Evolutionary conservation across 2,888 invertebrate species (phyloP), one percentile per base, ranked within the genome.

Genomic region (Electrophaes corylata): DNA sequence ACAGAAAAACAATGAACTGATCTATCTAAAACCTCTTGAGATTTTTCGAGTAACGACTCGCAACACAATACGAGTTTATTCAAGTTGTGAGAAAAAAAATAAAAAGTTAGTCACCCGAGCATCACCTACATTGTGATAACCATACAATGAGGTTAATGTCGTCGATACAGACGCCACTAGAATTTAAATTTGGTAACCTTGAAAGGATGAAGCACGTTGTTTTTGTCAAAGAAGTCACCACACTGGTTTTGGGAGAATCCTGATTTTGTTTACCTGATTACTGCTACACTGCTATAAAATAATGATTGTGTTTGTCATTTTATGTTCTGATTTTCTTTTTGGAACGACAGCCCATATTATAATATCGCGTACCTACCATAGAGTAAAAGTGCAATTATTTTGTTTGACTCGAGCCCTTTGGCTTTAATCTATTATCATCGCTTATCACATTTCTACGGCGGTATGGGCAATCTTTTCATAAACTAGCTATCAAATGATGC

Each of bases 211-310:
- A 41, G 12, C 23, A 37, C 49, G 62, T 61, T 67, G 64, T 64
- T 67, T 57, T 60, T 53, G 49, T 48, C 46, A 48, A 51, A 55
- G 43, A 39, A 31, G 18, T 39, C 33, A 23, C 44, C 12, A 60
- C 52, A 63, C 65, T 48, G 62, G 67, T 67, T 65, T 60, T 33
- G 52, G 45, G 14, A 49, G 49, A 58, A 53, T 55, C 52, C 45
- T 56, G 40, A 49, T 37, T 29, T 41, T 45, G 31, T 50, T 65
- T 51, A 45, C 45, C 43, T 49, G 37, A 11, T 3, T 31, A 31
- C 16, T n/a, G 16, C 37, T 16, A 10, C 31, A 52, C 39, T 45
- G 20, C 19, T n/a, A 45, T 44, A 4, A 44, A 54, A 47, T 44
- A 20, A 4, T 5, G 5, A 16, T 37, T 16, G 4, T 35, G 12